phyloP scores from a whole-genome alignment of 2,113 vertebrate species.

The Platysternon megacephalum region DNA sequence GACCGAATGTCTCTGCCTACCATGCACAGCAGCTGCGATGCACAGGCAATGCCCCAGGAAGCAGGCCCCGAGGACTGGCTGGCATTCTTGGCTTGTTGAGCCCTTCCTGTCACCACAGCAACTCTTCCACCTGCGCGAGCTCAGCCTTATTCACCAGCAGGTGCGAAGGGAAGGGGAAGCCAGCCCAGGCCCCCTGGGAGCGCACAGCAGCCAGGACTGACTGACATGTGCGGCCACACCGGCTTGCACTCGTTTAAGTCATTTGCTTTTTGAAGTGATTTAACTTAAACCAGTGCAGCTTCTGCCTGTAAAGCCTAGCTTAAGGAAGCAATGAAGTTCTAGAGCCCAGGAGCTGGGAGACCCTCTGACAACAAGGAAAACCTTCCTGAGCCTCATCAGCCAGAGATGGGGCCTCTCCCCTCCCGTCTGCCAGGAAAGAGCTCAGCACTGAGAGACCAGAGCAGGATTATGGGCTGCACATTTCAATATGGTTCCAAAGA shows the following conservation, averaged over 20 bases:
- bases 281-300: constrained; percentile 30
- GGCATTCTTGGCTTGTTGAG: not conserved
- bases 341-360: not conserved
- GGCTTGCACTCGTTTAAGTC: not conserved
- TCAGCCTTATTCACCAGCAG: not conserved
- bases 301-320: constrained; percentile 35
- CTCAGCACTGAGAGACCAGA: fast-evolving
- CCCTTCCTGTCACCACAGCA: not conserved
- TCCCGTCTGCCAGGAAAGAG: fast-evolving
- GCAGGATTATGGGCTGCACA: not conserved
- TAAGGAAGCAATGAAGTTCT: constrained; percentile 13
- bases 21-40: not conserved
- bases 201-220: not conserved
- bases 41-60: not conserved
- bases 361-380: not conserved
- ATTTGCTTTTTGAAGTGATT: no score
- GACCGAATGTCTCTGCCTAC: no score
- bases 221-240: fast-evolving
- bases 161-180: not conserved
- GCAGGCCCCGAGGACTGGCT: not conserved
- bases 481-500: not conserved
- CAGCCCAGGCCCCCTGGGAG: not conserved
- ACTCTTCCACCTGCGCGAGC: not conserved
- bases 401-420: fast-evolving
- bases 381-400: not conserved